These are phyloP conservation scores for Tetranychus cinnabarinus DNA, from an alignment of 1,140 invertebrate species.

Conservation along the genomic window DNA sequence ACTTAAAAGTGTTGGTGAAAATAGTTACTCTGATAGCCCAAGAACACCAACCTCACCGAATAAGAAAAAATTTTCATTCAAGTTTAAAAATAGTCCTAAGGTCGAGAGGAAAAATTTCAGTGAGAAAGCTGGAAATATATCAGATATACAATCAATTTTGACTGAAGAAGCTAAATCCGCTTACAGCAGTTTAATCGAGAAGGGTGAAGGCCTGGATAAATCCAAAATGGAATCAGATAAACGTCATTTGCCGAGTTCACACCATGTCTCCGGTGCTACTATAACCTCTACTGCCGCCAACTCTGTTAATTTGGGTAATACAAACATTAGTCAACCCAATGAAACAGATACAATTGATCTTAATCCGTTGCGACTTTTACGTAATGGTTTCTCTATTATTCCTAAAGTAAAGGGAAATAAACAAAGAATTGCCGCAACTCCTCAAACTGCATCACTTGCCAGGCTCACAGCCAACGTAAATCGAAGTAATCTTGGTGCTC, in stretches of 20 bases:
- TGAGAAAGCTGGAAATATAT: slow-evolving; percentile 65
- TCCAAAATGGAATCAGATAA: background rate
- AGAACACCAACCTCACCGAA: slow-evolving; percentile 46
- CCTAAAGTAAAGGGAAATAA: slow-evolving; percentile 32
- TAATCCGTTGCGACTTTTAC: slow-evolving; percentile 46
- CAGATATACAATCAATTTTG: slow-evolving; percentile 31
- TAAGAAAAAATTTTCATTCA: slow-evolving; percentile 65
- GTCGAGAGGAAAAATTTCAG: slow-evolving; percentile 55
- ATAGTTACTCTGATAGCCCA: slow-evolving; percentile 29
- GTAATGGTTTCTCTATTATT: slow-evolving; percentile 31
- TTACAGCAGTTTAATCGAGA: slow-evolving; percentile 70
- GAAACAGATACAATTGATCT: slow-evolving; percentile 23
- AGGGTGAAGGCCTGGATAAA: slow-evolving; percentile 13
- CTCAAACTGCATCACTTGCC: slow-evolving; percentile 14
- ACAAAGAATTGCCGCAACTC: slow-evolving; percentile 17
- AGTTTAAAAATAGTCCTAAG: slow-evolving; percentile 38
- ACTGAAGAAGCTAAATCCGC: slow-evolving; percentile 49
- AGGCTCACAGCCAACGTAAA: slow-evolving; percentile 1
- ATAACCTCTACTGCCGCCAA: too few species aligned
- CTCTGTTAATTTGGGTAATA: too few species aligned
- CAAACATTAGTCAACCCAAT: background rate
- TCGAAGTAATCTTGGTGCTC: slow-evolving; percentile 7
- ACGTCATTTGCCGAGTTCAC: background rate
- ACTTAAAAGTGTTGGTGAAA: slow-evolving; percentile 16
- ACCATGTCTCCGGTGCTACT: too few species aligned